Base-by-base conservation (phyloP, 2,797 vertebrate species). In the Peromyscus melanophrys region DNA sequence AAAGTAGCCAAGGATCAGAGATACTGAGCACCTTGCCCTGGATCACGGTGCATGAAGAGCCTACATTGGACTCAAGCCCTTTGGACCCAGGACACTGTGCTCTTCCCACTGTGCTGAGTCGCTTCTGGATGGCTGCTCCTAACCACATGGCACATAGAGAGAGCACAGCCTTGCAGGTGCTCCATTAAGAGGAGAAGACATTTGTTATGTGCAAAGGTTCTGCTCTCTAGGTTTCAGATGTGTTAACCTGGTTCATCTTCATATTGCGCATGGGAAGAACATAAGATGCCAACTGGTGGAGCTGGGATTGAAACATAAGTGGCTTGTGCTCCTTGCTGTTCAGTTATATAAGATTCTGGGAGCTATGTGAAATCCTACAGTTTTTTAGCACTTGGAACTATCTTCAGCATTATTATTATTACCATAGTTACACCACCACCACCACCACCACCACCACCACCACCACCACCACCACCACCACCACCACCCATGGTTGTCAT, bases 121-220 rank as follows among this genome's bases (percentile, higher is more conserved):
- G 89, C 37, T 55, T 93, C 49, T 77, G 69, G 37, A 52, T 90
- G 92, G 31, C 31, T 78, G 73, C 37, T 83, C n/a, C 59, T 91
- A 27, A 84, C 31, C 63, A 34, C 17, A 6, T 88, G 46, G 78
- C 12, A 25, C 55, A 59, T 46, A 67, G 59, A 80, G 77, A 67
- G 52, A 80, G 77, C 10, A 61, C 71, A 80, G 89, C 21, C 17
- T 77, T 95, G 23, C 17, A 89, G 55, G 21, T 73, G 27, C 25
- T 86, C 90, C 73, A 8, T 88, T 80, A 77, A 78, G 31, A 61
- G 27, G 81, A 14, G 55, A 23, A 67, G 37, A 89, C 6, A 29
- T 78, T 86, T 77, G 63, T 31, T 46, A 19, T 73, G 65, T 49
- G 40, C 13, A 85, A 61, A 52, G 40, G 14, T 71, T 9, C 12